Evolutionary conservation across 2,888 invertebrate species (phyloP).

Genomic region (Plagiodera versicolora): DNA sequence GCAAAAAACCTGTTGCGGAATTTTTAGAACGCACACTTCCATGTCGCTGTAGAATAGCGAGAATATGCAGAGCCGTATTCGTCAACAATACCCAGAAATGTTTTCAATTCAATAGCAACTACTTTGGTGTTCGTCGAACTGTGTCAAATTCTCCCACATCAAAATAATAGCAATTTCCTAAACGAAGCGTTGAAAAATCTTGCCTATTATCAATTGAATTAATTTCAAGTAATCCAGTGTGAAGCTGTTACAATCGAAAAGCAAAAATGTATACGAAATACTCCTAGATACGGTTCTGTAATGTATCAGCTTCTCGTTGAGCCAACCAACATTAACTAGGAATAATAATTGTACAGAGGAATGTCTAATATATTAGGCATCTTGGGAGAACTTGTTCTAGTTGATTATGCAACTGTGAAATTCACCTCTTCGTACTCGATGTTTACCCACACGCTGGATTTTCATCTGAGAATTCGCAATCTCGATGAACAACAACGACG

Average conservation of each 20-base stretch:
- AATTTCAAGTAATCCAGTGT: too few relatives aligned
- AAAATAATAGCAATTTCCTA: too few relatives aligned
- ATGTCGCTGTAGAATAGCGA: not conserved
- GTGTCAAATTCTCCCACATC: too few relatives aligned
- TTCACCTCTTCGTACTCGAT: not conserved
- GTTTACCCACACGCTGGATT: slow-evolving; percentile 8
- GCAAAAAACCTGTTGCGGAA: slow-evolving; percentile 22
- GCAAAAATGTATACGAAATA: not conserved
- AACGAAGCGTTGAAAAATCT: too few relatives aligned
- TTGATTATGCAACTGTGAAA: slow-evolving; percentile 26
- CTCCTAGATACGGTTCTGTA: not conserved
- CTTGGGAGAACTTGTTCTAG: slow-evolving; percentile 20
- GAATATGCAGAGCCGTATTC: slow-evolving; percentile 1
- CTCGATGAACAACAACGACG: too few relatives aligned
- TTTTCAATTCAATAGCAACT: too few relatives aligned
- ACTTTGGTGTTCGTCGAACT: too few relatives aligned
- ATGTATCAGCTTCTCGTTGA: not conserved
- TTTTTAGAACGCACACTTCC: slow-evolving; percentile 17
- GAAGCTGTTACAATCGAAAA: too few relatives aligned
- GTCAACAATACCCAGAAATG: not conserved
- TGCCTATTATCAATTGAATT: too few relatives aligned
- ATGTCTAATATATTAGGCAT: slow-evolving; percentile 19
- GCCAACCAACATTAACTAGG: slow-evolving; percentile 12
- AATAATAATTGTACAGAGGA: slow-evolving; percentile 20
- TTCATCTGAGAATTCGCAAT: slow-evolving; percentile 21